A percentile compares a stretch with the other conserved stretches of the same genome.
Conservation (phyloP, 2,888 invertebrate species). For the Mesorhabditis spiculigera region DNA sequence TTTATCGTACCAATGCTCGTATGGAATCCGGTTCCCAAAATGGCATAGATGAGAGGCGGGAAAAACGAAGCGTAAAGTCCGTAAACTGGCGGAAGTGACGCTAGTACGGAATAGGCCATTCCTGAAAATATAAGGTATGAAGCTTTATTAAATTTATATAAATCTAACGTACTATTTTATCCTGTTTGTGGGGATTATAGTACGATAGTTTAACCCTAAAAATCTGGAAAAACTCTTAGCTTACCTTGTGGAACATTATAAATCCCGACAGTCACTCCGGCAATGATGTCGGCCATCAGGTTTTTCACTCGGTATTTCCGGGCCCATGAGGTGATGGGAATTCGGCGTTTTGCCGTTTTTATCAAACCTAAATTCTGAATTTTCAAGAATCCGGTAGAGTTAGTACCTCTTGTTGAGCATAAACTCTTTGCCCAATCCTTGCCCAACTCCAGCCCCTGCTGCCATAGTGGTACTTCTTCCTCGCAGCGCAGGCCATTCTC, state of each 20-base stretch:
- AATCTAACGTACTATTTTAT: too few species aligned
- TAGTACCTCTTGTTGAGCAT: background rate
- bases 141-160: background rate
- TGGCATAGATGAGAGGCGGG: constrained; percentile 78
- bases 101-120: constrained; percentile 64
- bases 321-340: background rate
- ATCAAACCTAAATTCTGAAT: background rate
- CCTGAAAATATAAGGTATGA: constrained; percentile 41
- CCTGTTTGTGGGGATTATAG: too few species aligned
- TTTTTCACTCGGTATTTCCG: background rate
- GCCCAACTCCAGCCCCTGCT: background rate
- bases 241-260: constrained; percentile 83
- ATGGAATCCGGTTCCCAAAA: constrained; percentile 59
- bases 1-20: constrained; percentile 18
- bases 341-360: background rate
- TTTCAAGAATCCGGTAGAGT: background rate
- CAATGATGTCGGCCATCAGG: constrained; percentile 71
- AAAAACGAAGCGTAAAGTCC: constrained; percentile 83
- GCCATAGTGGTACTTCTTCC: background rate
- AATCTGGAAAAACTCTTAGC: background rate
- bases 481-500: background rate
- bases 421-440: background rate
- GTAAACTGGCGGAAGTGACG: constrained; percentile 62
- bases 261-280: constrained; percentile 80
- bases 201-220: too few species aligned